phyloP scores from a whole-genome alignment of 2,888 invertebrate genomes.

The Drosophila siamana region DNA sequence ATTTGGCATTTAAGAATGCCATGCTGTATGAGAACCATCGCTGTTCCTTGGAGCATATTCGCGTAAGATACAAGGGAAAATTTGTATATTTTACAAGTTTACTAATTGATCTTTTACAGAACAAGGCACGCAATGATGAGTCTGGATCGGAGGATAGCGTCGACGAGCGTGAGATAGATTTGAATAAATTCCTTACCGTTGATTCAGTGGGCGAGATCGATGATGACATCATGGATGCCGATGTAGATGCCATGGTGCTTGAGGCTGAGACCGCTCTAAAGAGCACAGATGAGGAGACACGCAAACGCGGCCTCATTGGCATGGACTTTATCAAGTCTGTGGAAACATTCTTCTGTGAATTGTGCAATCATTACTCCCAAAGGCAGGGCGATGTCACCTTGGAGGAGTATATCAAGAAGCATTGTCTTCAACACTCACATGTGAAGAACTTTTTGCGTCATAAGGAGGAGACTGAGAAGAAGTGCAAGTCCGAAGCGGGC shows the following conservation, averaged over 20 bases:
- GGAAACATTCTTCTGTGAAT: constrained; percentile 92
- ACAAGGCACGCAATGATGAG: constrained; percentile 87
- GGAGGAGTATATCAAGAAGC: constrained; percentile 88
- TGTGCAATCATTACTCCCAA: constrained; percentile 91
- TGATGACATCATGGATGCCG: constrained; percentile 85
- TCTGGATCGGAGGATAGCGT: constrained; percentile 88
- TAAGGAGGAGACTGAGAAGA: constrained; percentile 91
- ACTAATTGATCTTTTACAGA: constrained; percentile 82
- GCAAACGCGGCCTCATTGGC: constrained; percentile 91
- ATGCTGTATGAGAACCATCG: constrained; percentile 94
- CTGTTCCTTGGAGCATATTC: constrained; percentile 92
- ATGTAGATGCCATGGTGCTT: constrained; percentile 86
- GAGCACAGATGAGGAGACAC: constrained; percentile 87
- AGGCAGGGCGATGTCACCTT: constrained; percentile 87
- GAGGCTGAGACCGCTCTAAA: constrained; percentile 87
- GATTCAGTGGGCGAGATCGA: constrained; percentile 95
- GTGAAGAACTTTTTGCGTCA: constrained; percentile 91
- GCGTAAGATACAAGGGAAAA: constrained; percentile 86
- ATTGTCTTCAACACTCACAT: constrained; percentile 91
- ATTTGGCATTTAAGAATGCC: constrained; percentile 92
- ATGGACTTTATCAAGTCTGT: constrained; percentile 92
- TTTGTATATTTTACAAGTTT: background rate
- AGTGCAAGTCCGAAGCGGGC: constrained; percentile 84
- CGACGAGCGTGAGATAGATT: constrained; percentile 91
- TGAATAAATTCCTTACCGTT: constrained; percentile 94